These are phyloP conservation scores for Drosophila quasianomalipes DNA, from an alignment of 2,888 invertebrate genomes.

Conservation along the genomic window DNA sequence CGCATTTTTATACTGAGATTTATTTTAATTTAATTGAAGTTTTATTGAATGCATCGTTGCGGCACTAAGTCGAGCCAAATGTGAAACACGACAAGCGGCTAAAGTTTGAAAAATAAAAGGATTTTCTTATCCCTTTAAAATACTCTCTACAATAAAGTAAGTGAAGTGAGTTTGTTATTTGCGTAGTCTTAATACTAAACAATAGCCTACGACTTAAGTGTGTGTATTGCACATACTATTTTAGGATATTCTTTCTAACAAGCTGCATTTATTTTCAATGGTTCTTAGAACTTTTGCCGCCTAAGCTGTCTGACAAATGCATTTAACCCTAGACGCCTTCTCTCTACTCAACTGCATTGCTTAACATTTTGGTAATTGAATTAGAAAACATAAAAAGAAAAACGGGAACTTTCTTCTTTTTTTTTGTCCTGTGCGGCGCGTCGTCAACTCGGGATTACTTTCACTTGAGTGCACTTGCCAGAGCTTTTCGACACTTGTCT, in stretches of 20 bases:
- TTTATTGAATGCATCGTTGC: constrained; percentile 64
- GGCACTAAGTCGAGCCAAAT: constrained; percentile 37
- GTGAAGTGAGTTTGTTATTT: neutral
- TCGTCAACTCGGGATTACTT: constrained; percentile 64
- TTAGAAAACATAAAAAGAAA: constrained; percentile 57
- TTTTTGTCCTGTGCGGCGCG: constrained; percentile 10
- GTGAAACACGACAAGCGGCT: neutral
- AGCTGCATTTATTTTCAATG: constrained; percentile 28
- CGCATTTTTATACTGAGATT: constrained; percentile 68
- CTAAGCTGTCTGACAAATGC: constrained; percentile 25
- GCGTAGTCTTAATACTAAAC: neutral
- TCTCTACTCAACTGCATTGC: constrained; percentile 21
- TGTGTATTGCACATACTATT: neutral
- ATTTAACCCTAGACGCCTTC: neutral
- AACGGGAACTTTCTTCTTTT: constrained; percentile 6
- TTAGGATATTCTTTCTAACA: neutral
- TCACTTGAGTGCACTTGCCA: constrained; percentile 69
- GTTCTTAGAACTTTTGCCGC: constrained; percentile 32
- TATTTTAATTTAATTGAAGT: constrained; percentile 80
- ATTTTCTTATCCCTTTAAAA: neutral
- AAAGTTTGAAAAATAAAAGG: neutral
- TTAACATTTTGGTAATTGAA: constrained; percentile 65
- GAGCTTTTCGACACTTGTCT: constrained; percentile 64
- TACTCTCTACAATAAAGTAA: neutral
- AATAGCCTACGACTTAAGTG: neutral